Evolutionary conservation across 2,888 invertebrate genomes (phyloP), one percentile per base, ranked within the genome.

Genomic region (Drosophila leonis): DNA sequence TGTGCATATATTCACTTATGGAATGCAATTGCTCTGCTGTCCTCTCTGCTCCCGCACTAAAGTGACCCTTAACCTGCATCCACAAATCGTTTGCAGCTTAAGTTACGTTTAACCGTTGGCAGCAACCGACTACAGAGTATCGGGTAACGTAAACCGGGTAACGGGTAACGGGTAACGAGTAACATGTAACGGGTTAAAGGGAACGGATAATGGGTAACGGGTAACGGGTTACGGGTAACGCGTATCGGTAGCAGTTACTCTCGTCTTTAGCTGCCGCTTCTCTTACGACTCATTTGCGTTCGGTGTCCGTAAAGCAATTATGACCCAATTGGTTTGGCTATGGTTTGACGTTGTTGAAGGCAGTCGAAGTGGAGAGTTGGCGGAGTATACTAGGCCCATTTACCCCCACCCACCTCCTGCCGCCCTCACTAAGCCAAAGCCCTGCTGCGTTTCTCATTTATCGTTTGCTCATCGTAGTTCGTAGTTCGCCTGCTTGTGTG

Each of bases 281-380:
- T 65, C 80, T 80, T 75, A 80, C 81, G 78, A 80, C 81, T 83
- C 86, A 83, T 83, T 88, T 83, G 83, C 83, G 80, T 79, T 82
- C 77, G 83, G 83, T 69, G 80, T 80, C 65, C 83, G 72, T 83
- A 88, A 88, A 80, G 89, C 88, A 88, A 86, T 84, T 84, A 86
- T 88, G 83, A 84, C 89, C 83, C 83, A 84, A 84, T 88, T 84
- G 86, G 80, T 80, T 80, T 82, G 74, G 77, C 84, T 83, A 82
- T 80, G 85, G 82, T 79, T 79, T 84, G 72, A 31, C 41, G 49
- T 55, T 42, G 27, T 15, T 44, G 15, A 10, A 10, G 18, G 10
- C n/a, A n/a, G n/a, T n/a, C n/a, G n/a, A n/a, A n/a, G 46, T 31
- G 29, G 29, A 24, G 15, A 33, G 13, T 9, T 27, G 27, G 8